Conservation (phyloP, 2,888 invertebrate genomes). For the Parapristionchus giblindavisi region DNA sequence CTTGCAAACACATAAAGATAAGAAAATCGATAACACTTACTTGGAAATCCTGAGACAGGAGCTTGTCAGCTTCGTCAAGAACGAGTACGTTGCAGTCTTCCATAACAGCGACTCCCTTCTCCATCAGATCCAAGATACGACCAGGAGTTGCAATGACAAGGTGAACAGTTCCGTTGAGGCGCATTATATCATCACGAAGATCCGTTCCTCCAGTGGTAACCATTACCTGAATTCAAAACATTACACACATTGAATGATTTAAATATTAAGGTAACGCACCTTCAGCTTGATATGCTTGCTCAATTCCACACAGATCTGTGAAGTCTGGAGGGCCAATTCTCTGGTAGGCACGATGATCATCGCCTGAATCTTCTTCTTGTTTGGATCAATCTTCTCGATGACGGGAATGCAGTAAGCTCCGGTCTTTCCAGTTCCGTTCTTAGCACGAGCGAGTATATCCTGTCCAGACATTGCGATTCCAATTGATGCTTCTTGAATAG, state of each 20-base stretch:
- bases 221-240: conserved; percentile 79
- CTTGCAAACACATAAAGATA: background rate
- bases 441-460: conserved; percentile 96
- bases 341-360: conserved; percentile 96
- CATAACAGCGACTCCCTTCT: conserved; percentile 92
- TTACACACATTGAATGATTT: background rate
- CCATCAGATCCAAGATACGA: conserved; percentile 98
- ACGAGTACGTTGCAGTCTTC: conserved; percentile 95
- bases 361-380: conserved; percentile 89
- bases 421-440: conserved; percentile 99
- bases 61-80: conserved; percentile 97
- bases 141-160: conserved; percentile 99
- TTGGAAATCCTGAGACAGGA: conserved; percentile 97
- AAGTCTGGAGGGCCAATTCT: conserved; percentile 97
- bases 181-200: conserved; percentile 95
- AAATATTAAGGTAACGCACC: conserved; percentile 49
- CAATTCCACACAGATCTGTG: conserved; percentile 98
- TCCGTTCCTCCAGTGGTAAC: conserved; percentile 98
- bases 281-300: conserved; percentile 95
- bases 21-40: conserved; percentile 34
- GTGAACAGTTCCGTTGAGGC: conserved; percentile 95
- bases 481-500: conserved; percentile 99
- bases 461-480: conserved; percentile 92
- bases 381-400: conserved; percentile 83
- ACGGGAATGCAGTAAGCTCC: conserved; percentile 99